These are phyloP conservation scores for Cheilosia impressa DNA, from an alignment of 2,888 invertebrate species.

Conservation along the genomic window DNA sequence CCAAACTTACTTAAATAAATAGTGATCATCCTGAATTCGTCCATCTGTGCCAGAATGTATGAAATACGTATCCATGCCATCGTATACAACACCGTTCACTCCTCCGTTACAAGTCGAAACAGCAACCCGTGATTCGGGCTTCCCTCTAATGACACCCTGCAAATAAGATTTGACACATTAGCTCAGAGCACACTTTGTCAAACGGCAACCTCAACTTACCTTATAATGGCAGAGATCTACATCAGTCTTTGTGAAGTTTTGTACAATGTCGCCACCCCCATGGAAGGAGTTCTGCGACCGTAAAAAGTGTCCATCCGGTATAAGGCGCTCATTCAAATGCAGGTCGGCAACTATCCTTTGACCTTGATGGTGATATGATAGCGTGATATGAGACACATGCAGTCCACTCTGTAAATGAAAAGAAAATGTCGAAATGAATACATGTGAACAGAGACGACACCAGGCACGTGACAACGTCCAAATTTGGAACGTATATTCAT, in stretches of 20 bases:
- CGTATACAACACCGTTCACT: conserved; percentile 90
- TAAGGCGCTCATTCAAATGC: conserved; percentile 81
- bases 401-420: conserved; percentile 78
- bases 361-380: conserved; percentile 88
- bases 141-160: conserved; percentile 88
- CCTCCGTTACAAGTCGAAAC: conserved; percentile 91
- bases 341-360: conserved; percentile 84
- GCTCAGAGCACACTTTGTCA: not conserved
- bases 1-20: conserved; percentile 81
- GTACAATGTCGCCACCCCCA: conserved; percentile 79
- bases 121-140: conserved; percentile 91
- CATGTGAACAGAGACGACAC: conserved; percentile 2
- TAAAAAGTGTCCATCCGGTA: conserved; percentile 83
- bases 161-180: not conserved
- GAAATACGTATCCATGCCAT: conserved; percentile 90
- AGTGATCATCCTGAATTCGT: conserved; percentile 81
- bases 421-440: conserved; percentile 19
- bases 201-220: conserved; percentile 77
- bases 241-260: conserved; percentile 83
- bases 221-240: conserved; percentile 83
- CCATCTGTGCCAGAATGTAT: conserved; percentile 84
- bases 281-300: conserved; percentile 81
- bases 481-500: too few relatives aligned
- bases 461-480: too few relatives aligned
- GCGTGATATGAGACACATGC: conserved; percentile 83